A percentile compares a stretch with the other conserved stretches of the same genome.
Conservation (phyloP, 2,797 vertebrate genomes). For the Poecilia gillii region DNA sequence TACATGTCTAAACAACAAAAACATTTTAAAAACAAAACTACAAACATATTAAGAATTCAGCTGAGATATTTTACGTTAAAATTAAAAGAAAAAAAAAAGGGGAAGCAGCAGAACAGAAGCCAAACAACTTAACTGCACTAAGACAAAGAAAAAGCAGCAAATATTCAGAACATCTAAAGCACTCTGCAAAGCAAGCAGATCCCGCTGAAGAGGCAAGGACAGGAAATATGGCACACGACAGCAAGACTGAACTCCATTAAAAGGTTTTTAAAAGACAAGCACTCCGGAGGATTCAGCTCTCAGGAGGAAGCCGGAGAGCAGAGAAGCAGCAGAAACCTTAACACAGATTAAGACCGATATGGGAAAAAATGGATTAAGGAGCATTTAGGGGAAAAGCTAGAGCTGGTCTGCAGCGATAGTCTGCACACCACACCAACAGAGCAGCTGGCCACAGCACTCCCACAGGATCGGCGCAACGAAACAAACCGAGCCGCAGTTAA, state of each 20-base stretch:
- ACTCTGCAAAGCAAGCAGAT: slow-evolving; percentile 27
- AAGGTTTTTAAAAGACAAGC: not conserved
- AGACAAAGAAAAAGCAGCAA: slow-evolving; percentile 30
- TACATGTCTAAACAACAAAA: slow-evolving; percentile 41
- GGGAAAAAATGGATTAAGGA: slow-evolving; percentile 51
- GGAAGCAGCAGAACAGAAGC: slow-evolving; percentile 20
- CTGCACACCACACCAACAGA: slow-evolving; percentile 30
- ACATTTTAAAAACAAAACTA: slow-evolving; percentile 18
- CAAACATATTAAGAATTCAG: slow-evolving; percentile 3
- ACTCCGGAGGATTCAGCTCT: slow-evolving; percentile 7
- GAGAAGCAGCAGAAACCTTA: slow-evolving; percentile 14
- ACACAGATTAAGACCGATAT: slow-evolving; percentile 62
- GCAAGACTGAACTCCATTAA: slow-evolving; percentile 11
- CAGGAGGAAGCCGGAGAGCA: slow-evolving; percentile 42
- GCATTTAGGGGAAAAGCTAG: slow-evolving; percentile 39
- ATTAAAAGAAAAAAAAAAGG: slow-evolving; percentile 18
- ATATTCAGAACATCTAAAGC: slow-evolving; percentile 28
- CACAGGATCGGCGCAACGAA: slow-evolving; percentile 35
- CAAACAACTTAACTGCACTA: slow-evolving; percentile 2
- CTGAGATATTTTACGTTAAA: slow-evolving; percentile 9
- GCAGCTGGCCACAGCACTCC: slow-evolving; percentile 28
- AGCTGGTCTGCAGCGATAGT: slow-evolving; percentile 27
- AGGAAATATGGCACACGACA: slow-evolving; percentile 1
- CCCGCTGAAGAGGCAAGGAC: slow-evolving; percentile 31
- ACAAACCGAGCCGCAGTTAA: slow-evolving; percentile 28